Conservation (phyloP, 2,888 invertebrate genomes). For the Idaea straminata region DNA sequence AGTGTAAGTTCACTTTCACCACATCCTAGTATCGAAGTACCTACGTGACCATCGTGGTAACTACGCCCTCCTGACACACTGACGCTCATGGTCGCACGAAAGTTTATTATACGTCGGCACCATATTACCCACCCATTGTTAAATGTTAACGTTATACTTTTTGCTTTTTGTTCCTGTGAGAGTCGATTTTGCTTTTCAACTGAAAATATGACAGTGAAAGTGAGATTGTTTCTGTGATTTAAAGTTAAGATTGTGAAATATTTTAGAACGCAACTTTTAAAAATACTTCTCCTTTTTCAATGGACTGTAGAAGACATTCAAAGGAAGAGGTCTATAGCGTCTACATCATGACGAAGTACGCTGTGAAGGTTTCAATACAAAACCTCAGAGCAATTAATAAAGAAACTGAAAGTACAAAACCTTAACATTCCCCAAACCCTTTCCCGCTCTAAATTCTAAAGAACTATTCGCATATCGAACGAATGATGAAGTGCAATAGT, state of each 20-base stretch:
- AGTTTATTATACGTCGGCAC: slow-evolving; percentile 37
- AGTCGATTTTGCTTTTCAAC: background rate
- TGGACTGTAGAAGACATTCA: too few relatives aligned
- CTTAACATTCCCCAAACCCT: background rate
- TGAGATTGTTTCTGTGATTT: background rate
- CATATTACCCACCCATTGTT: slow-evolving; percentile 8
- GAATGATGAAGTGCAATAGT: slow-evolving; percentile 35
- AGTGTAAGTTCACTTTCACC: slow-evolving; percentile 28
- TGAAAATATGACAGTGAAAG: background rate
- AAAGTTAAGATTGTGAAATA: background rate
- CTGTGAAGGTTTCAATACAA: too few relatives aligned
- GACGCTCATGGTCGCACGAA: slow-evolving; percentile 57
- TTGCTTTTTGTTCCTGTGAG: slow-evolving; percentile 19
- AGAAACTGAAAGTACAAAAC: background rate
- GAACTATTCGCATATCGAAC: slow-evolving; percentile 7
- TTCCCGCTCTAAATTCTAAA: slow-evolving; percentile 1
- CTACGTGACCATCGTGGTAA: slow-evolving; percentile 60
- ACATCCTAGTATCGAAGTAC: slow-evolving; percentile 21
- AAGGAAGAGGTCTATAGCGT: too few relatives aligned
- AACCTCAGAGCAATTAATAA: too few relatives aligned
- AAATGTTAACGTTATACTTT: slow-evolving; percentile 24
- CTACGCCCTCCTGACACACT: slow-evolving; percentile 60
- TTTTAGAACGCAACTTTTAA: too few relatives aligned
- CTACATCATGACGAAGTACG: too few relatives aligned
- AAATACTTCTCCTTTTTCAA: too few relatives aligned